Evolutionary conservation across 92 coral and sea anemone species (phyloP).

Genomic region (Nematostella vectensis): DNA sequence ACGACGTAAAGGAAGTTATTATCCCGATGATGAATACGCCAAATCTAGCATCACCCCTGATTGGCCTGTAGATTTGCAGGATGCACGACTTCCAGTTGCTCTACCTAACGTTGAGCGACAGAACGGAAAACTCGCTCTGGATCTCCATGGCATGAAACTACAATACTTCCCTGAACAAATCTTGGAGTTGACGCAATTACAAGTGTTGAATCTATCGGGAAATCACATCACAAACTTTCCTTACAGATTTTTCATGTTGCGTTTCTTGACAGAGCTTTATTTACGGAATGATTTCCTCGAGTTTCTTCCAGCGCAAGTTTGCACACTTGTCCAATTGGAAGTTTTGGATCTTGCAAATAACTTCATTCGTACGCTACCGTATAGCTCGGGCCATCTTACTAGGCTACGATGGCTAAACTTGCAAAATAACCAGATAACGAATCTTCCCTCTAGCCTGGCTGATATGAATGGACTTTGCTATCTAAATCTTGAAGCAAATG

Average conservation of each 20-base stretch:
- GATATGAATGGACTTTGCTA: constrained; percentile 28
- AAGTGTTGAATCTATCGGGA: constrained; percentile 45
- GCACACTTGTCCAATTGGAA: constrained; percentile 59
- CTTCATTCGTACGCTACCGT: constrained; percentile 48
- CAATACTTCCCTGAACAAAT: constrained; percentile 48
- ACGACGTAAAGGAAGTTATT: constrained; percentile 13
- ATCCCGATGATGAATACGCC: constrained; percentile 19
- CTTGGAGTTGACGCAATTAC: constrained; percentile 32
- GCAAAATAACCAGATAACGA: constrained; percentile 42
- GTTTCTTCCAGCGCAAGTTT: constrained; percentile 76
- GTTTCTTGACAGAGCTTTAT: constrained; percentile 56
- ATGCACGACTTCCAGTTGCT: constrained; percentile 11
- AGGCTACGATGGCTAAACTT: constrained; percentile 42
- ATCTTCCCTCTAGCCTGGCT: constrained; percentile 56
- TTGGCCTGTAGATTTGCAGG: constrained; percentile 61
- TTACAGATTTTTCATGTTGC: constrained; percentile 50
- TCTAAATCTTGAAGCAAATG: constrained; percentile 62
- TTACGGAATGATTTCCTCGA: constrained; percentile 60
- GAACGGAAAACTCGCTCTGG: constrained; percentile 53
- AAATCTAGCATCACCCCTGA: constrained; percentile 30
- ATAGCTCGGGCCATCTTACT: constrained; percentile 52
- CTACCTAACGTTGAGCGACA: constrained; percentile 48
- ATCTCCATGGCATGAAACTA: constrained; percentile 47
- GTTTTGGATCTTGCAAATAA: constrained; percentile 65
- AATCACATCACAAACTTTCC: constrained; percentile 67